Percentiles rank a stretch among this genome's conserved stretches.
Evolutionary conservation across 2,888 invertebrate genomes (phyloP).

Genomic region (Drosophila paramelanica): DNA sequence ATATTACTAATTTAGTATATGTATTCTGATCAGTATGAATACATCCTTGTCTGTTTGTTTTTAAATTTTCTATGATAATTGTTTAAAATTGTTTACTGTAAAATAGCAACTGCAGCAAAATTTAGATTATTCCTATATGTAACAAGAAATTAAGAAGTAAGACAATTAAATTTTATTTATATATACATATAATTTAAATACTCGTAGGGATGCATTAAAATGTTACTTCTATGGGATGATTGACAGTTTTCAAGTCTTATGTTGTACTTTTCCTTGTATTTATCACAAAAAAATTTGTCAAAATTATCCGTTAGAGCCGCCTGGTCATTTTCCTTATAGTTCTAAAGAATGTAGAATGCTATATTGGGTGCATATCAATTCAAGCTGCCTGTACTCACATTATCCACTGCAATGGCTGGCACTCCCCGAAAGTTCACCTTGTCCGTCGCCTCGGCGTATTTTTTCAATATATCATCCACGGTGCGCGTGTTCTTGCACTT

Average conservation of each 20-base stretch:
- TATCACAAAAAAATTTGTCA: constrained; percentile 50
- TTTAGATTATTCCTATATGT: background rate
- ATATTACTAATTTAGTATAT: background rate
- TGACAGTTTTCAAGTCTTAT: constrained; percentile 38
- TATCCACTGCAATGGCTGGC: constrained; percentile 79
- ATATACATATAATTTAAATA: constrained; percentile 7
- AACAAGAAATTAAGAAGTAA: background rate
- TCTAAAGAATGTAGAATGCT: constrained; percentile 23
- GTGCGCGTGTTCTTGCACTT: constrained; percentile 65
- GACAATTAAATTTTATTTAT: constrained; percentile 5
- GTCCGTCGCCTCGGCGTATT: constrained; percentile 75
- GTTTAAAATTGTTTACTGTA: background rate
- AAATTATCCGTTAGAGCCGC: constrained; percentile 23
- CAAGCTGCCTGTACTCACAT: constrained; percentile 63
- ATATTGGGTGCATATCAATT: background rate
- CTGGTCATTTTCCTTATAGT: constrained; percentile 32
- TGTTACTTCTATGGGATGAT: background rate
- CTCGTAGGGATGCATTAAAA: background rate
- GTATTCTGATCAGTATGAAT: too few relatives aligned
- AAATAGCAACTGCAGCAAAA: background rate
- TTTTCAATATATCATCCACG: constrained; percentile 74
- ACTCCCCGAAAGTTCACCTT: constrained; percentile 74
- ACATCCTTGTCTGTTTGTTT: too few relatives aligned
- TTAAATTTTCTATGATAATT: constrained; percentile 1
- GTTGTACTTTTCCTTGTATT: constrained; percentile 51